Conservation (phyloP, 1,140 invertebrate species). For the Drosophila mayri region DNA sequence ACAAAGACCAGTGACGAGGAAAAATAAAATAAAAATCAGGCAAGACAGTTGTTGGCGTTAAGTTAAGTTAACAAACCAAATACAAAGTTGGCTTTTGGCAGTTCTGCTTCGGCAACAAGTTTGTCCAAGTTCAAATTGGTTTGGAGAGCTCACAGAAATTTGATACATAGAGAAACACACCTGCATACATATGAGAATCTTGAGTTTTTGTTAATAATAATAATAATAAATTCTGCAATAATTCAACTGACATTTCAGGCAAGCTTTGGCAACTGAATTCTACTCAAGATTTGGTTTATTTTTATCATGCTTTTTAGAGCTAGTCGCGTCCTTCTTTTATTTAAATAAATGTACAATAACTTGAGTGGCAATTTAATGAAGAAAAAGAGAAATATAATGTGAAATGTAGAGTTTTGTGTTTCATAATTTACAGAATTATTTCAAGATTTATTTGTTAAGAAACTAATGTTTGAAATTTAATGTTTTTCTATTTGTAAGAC, state of each 20-base stretch:
- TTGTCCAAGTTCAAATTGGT: slow-evolving; percentile 81
- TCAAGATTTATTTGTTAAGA: not conserved
- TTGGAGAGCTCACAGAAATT: slow-evolving; percentile 49
- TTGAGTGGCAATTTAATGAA: slow-evolving; percentile 10
- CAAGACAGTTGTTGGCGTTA: slow-evolving; percentile 54
- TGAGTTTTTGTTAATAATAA: slow-evolving; percentile 10
- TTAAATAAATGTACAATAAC: slow-evolving; percentile 1
- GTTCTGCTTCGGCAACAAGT: slow-evolving; percentile 61
- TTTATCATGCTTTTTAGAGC: not conserved
- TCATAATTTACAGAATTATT: not conserved
- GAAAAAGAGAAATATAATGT: not conserved
- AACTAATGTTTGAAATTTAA: not conserved
- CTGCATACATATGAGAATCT: not conserved
- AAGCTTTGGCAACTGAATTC: slow-evolving; percentile 4
- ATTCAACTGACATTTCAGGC: slow-evolving; percentile 63
- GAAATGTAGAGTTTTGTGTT: not conserved
- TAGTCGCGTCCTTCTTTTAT: not conserved
- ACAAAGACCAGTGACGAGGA: slow-evolving; percentile 44
- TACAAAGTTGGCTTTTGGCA: slow-evolving; percentile 59
- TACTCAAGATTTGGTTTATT: slow-evolving; percentile 6
- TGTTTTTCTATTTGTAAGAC: too few species aligned
- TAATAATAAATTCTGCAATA: slow-evolving; percentile 49
- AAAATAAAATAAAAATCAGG: slow-evolving; percentile 62
- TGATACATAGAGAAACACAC: slow-evolving; percentile 32
- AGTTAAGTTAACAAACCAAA: slow-evolving; percentile 75